These are phyloP conservation scores for Hyaena hyaena DNA, from an alignment of 2,113 vertebrate genomes.

Conservation along the genomic window DNA sequence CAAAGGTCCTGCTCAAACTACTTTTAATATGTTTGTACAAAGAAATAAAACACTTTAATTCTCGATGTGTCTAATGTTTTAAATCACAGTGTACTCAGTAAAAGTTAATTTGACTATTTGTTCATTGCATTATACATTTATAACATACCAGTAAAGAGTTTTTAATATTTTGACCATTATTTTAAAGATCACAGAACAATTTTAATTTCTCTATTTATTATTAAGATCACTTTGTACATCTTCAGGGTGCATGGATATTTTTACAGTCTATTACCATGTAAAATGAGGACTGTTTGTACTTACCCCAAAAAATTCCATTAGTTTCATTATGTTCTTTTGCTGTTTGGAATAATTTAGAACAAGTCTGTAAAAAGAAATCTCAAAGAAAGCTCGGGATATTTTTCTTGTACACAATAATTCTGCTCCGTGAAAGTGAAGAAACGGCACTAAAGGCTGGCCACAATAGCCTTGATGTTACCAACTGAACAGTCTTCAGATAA, in stretches of 20 bases:
- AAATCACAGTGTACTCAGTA: neutral
- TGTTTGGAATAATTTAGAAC: neutral
- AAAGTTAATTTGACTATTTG: neutral
- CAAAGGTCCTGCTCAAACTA: neutral
- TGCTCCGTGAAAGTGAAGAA: neutral
- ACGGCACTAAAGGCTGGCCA: neutral
- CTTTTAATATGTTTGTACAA: neutral
- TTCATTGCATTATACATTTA: neutral
- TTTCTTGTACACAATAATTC: constrained; percentile 28
- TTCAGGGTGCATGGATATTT: neutral
- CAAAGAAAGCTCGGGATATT: neutral
- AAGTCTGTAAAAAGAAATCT: constrained; percentile 27
- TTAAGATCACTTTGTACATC: neutral
- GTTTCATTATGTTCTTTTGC: neutral
- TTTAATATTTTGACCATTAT: neutral
- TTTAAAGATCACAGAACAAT: neutral
- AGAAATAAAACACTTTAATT: neutral
- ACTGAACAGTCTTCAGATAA: neutral
- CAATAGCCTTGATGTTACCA: neutral
- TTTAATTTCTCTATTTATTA: neutral
- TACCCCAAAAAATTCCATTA: neutral
- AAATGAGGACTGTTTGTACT: neutral
- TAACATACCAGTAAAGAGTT: neutral
- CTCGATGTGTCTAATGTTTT: neutral
- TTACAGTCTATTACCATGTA: neutral